A percentile compares a stretch with the other conserved stretches of the same genome.
Conservation (phyloP, 2,888 invertebrate species). For the Eumacrocentrus americanus region DNA sequence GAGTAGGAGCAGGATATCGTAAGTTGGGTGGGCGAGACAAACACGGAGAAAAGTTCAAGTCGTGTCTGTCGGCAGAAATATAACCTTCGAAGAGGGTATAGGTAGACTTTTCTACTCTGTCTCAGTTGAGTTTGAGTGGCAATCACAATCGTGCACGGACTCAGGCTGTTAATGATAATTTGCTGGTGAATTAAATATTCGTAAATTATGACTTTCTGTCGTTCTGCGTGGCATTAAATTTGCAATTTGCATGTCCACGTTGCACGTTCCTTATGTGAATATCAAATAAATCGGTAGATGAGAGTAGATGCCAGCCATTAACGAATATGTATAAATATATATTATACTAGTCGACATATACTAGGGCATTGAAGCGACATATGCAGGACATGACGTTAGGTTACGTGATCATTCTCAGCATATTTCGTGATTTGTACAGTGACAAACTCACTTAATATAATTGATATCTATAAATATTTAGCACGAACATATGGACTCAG, state of each 20-base stretch:
- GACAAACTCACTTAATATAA: neutral
- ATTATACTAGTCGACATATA: neutral
- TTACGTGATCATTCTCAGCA: neutral
- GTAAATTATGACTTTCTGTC: no score
- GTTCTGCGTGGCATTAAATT: neutral
- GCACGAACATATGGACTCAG: slow-evolving; percentile 5
- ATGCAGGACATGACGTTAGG: neutral
- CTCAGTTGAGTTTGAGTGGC: no score
- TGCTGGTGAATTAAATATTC: neutral
- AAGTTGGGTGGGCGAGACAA: neutral
- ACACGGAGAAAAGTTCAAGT: neutral
- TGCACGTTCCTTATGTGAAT: no score
- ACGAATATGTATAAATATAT: neutral
- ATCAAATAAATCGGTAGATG: neutral
- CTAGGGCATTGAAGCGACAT: slow-evolving; percentile 3
- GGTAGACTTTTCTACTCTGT: neutral
- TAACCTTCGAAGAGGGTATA: slow-evolving; percentile 44
- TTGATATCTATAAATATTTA: slow-evolving; percentile 4
- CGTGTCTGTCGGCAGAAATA: slow-evolving; percentile 42
- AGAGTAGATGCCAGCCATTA: neutral
- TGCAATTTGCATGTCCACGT: neutral
- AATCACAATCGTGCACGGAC: no score
- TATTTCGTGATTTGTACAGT: slow-evolving; percentile 1
- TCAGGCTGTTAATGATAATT: no score
- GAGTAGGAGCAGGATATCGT: slow-evolving; percentile 16